These are phyloP conservation scores for Ditylenchus weischeri DNA, from an alignment of 2,888 invertebrate species.

Conservation along the genomic window DNA sequence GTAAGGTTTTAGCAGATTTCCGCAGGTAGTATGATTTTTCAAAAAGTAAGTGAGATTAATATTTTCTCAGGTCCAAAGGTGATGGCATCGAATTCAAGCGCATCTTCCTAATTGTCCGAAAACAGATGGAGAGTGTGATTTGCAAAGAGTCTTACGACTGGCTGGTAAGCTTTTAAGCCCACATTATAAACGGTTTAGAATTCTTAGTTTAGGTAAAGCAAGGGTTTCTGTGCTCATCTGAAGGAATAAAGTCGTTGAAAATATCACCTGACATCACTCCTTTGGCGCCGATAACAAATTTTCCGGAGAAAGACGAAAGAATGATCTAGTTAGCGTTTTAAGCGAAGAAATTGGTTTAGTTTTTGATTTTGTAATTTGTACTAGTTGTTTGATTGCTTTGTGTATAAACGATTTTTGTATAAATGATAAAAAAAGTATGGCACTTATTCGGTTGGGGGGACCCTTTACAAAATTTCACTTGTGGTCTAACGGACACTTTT, in stretches of 20 bases:
- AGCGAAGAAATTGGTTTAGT: no score
- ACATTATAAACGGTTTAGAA: no score
- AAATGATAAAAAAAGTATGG: no score
- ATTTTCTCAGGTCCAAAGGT: constrained; percentile 40
- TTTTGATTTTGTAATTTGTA: no score
- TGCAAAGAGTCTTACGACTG: constrained; percentile 39
- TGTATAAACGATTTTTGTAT: no score
- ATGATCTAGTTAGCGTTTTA: no score
- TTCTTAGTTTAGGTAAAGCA: constrained; percentile 1
- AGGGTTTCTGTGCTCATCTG: constrained; percentile 27
- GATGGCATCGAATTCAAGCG: constrained; percentile 53
- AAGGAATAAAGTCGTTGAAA: background rate
- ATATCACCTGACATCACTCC: background rate
- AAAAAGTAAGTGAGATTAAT: background rate
- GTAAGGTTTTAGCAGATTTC: constrained; percentile 18
- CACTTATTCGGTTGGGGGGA: no score
- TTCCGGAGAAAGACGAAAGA: no score
- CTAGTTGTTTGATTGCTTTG: no score
- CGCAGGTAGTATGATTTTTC: background rate
- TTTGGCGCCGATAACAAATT: no score
- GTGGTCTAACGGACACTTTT: no score
- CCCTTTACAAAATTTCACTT: no score
- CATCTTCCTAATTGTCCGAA: constrained; percentile 35
- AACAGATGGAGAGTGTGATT: constrained; percentile 35
- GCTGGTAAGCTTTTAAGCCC: constrained; percentile 29